Evolutionary conservation across 2,888 invertebrate species (phyloP).

Genomic region (Zygaena filipendulae): DNA sequence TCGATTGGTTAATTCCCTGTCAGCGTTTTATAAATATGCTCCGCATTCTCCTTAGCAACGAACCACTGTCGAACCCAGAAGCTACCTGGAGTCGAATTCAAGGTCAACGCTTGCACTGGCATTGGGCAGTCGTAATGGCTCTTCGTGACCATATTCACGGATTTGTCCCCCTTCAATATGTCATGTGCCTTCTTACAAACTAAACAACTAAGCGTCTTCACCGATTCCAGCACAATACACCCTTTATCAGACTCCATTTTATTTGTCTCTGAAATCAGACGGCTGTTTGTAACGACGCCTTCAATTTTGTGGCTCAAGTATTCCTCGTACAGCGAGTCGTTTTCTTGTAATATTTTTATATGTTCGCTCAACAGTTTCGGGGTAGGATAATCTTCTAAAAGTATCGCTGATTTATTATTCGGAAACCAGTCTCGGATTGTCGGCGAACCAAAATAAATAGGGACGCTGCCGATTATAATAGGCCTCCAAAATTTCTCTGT

Average conservation of each 20-base stretch:
- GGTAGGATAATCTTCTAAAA: constrained; percentile 72
- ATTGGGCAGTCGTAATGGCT: constrained; percentile 65
- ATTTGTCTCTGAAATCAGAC: constrained; percentile 51
- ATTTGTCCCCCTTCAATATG: constrained; percentile 20
- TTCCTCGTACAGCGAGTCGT: constrained; percentile 72
- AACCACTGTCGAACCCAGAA: constrained; percentile 47
- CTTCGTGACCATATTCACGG: constrained; percentile 33
- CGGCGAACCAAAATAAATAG: constrained; percentile 85
- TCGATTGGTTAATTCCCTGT: no score
- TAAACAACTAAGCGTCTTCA: constrained; percentile 77
- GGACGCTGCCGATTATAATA: constrained; percentile 80
- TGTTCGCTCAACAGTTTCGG: constrained; percentile 71
- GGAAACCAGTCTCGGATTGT: constrained; percentile 82
- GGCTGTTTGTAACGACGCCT: constrained; percentile 51
- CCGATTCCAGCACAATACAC: constrained; percentile 42
- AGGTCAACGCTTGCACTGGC: constrained; percentile 46
- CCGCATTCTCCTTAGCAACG: constrained; percentile 26
- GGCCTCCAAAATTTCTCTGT: constrained; percentile 91
- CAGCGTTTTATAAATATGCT: constrained; percentile 30
- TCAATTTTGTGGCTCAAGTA: constrained; percentile 75
- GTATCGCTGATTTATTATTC: constrained; percentile 76
- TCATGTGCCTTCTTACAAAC: constrained; percentile 70
- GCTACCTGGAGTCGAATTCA: constrained; percentile 36
- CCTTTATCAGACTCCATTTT: constrained; percentile 45
- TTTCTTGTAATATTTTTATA: constrained; percentile 61